Evolutionary conservation across 2,113 vertebrate genomes (phyloP), one percentile per base, ranked within the genome.

Genomic region (Speoplatyrhinus poulsoni): DNA sequence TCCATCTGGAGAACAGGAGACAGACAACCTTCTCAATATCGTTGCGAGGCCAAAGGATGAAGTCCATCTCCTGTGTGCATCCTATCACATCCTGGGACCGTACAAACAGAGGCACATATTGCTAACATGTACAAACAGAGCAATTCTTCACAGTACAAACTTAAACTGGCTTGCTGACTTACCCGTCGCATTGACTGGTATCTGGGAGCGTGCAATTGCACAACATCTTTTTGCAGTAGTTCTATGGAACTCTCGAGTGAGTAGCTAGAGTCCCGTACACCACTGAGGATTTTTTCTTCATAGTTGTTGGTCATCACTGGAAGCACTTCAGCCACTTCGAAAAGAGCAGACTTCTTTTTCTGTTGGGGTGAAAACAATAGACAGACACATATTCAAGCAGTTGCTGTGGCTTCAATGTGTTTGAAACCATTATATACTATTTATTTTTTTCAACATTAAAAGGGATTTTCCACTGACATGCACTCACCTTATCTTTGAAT

Each of bases 221-320:
- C 98, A 55, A 98, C 92, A 77, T 99, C 98, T 93, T 98, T 98
- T 89, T 98, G 96, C 86, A 99, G 92, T 90, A 99, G 98, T 88
- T 99, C 96, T 90, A 98, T 91, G 48, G 98, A 99, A 94, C 97
- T 99, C 92, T 98, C 95, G 63, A 98, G 94, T 79, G 98, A 96
- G 92, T 98, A 99, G 95, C 93, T 95, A 91, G 96, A 95, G 90
- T 98, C 94, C 83, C 94, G 95, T 91, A 98, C 97, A 85, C 97
- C 98, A 92, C 95, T 95, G 88, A 99, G 90, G 87, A 99, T 99
- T 92, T 97, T 97, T 93, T 98, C 97, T 94, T 99, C 98, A 80
- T 99, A 99, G 93, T 99, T 98, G 93, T 98, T 99, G 84, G 98
- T 99, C 98, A 99, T 99, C 90, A 99, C 97, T 81, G 98, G 96